phyloP scores from a whole-genome alignment of 2,797 vertebrate genomes.

The Callimico goeldii region DNA sequence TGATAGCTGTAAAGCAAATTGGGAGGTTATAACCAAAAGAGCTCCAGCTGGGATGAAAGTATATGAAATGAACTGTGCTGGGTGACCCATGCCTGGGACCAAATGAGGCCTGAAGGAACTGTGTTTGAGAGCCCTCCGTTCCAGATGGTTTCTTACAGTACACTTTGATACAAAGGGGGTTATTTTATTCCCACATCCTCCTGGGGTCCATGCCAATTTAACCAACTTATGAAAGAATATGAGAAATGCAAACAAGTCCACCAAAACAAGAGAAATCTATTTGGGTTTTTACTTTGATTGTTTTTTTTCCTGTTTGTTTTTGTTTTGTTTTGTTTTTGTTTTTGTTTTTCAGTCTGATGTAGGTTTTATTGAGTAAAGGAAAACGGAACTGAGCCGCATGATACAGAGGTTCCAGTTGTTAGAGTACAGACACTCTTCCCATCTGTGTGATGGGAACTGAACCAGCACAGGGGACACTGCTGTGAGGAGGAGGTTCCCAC shows the following conservation, averaged over 20 bases:
- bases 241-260: background rate
- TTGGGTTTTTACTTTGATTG: conserved; percentile 35
- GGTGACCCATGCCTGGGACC: background rate
- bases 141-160: background rate
- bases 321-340: no score
- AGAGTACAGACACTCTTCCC: no score
- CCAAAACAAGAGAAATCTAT: background rate
- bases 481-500: no score
- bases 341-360: no score
- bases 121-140: background rate
- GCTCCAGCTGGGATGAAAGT: background rate
- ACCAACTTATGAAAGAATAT: background rate
- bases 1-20: background rate
- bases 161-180: background rate
- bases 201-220: background rate
- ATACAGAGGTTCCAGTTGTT: no score
- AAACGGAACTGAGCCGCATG: no score
- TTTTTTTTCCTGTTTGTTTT: background rate
- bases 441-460: no score
- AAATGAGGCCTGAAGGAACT: background rate
- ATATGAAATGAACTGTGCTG: background rate
- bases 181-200: conserved; percentile 1
- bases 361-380: no score
- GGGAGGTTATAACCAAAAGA: background rate
- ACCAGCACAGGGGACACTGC: no score